phyloP scores from a whole-genome alignment of 2,797 vertebrate species.

The Crax fasciolata region DNA sequence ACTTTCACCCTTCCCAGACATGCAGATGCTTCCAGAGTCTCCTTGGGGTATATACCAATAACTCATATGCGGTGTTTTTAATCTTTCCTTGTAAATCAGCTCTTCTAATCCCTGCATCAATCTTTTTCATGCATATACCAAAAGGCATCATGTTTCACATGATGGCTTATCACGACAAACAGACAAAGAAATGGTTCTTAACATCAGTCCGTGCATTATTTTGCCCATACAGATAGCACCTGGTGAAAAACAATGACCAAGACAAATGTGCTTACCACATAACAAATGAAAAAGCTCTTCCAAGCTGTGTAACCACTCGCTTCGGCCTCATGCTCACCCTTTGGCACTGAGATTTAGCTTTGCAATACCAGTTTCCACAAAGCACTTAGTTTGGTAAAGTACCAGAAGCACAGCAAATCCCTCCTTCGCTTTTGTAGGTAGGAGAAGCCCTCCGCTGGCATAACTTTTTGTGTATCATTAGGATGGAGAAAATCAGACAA shows the following conservation, averaged over 20 bases:
- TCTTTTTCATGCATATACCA: background rate
- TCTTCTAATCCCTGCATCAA: background rate
- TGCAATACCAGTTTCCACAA: background rate
- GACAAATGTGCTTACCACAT: background rate
- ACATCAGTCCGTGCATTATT: background rate
- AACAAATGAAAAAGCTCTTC: background rate
- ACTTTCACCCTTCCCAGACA: background rate
- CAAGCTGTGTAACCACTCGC: background rate
- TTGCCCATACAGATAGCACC: background rate
- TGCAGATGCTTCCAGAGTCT: background rate
- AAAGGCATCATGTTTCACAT: background rate
- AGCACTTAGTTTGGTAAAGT: background rate
- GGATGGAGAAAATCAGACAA: background rate
- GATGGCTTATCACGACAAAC: conserved; percentile 1
- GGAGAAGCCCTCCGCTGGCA: background rate
- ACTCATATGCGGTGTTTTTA: conserved; percentile 22
- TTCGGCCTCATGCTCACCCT: background rate
- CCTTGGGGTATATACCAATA: background rate
- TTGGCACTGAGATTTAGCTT: background rate
- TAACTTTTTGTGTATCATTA: background rate
- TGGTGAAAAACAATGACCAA: conserved; percentile 39
- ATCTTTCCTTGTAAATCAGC: conserved; percentile 29
- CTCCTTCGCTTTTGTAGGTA: background rate
- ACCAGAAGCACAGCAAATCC: background rate
- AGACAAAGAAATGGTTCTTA: background rate